Percentiles rank a stretch among this genome's conserved stretches.
Evolutionary conservation across 2,797 vertebrate species (phyloP).

Genomic region (Chaetophractus vellerosus): DNA sequence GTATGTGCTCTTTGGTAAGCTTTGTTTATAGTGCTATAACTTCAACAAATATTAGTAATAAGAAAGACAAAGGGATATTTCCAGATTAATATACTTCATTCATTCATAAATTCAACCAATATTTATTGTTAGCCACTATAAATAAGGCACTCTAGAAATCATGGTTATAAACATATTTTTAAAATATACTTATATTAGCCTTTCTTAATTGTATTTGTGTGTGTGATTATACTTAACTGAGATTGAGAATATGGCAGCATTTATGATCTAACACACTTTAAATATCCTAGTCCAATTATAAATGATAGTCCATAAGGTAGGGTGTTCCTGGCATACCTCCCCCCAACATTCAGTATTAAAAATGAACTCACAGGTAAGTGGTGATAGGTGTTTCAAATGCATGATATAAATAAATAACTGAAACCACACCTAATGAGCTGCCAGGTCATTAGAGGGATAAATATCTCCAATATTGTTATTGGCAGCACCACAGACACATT

Average conservation of each 20-base stretch:
- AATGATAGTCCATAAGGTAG: not conserved
- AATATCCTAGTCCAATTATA: not conserved
- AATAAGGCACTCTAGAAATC: not conserved
- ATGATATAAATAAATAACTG: not conserved
- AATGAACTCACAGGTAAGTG: not conserved
- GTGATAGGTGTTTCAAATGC: not conserved
- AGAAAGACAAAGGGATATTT: not conserved
- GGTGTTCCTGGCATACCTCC: not conserved
- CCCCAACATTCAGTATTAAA: not conserved
- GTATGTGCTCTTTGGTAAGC: not conserved
- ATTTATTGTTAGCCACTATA: not conserved
- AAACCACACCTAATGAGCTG: not conserved
- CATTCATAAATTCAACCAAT: not conserved
- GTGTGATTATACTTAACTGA: not conserved
- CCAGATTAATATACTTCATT: not conserved
- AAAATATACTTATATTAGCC: not conserved
- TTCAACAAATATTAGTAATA: not conserved
- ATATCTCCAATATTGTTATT: conserved; percentile 13
- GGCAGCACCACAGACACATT: conserved; percentile 31
- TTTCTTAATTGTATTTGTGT: not conserved
- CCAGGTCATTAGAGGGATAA: not conserved
- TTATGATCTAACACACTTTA: not conserved
- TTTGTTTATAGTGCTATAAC: not conserved
- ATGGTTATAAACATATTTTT: not conserved
- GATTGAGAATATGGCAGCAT: not conserved